Evolutionary conservation across 2,888 invertebrate genomes (phyloP), one percentile per base, ranked within the genome.

Genomic region (Melieria omissa): DNA sequence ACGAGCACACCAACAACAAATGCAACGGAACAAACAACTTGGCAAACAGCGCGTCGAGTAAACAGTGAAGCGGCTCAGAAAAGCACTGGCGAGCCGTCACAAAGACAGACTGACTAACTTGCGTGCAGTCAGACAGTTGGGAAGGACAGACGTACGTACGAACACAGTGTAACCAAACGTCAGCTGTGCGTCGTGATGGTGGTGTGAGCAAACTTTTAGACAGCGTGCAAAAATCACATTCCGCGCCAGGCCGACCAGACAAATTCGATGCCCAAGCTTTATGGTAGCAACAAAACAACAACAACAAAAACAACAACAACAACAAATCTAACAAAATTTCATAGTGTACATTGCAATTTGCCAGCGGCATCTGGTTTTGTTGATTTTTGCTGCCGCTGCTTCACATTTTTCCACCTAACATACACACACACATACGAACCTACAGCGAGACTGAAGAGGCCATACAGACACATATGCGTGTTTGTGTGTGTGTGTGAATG

Each of bases 381-480:
- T 49, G 5, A n/a, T 58, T 57, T 41, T 72, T 47, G 66, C 47
- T 61, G 8, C 60, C 16, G 10, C 57, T 42, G 12, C n/a, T 66
- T 58, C 46, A 6, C n/a, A 44, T 62, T 46, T 61, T 42, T 29
- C n/a, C 41, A 7, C 14, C 5, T n/a, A 14, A 9, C 61, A 44
- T n/a, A 9, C 54, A 7, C 16, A n/a, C n/a, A 41, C 29, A 16
- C 5, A 0, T 41, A 5, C 57, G 3, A 4, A 5, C 57, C 10
- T 61, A 47, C 45, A 44, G 14, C 4, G 14, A 9, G n/a, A 16
- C 7, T n/a, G 29, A 57, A 45, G 65, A 41, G 55, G 29, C 9
- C 14, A 46, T 81, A 79, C 81, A 78, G 80, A 79, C 16, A 41
- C 41, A 61, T 52, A 41, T 45, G 49, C 16, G 12, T 8, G 47